A percentile compares a stretch with the other conserved stretches of the same genome.
Evolutionary conservation across 2,888 invertebrate species (phyloP).

Genomic region (Emmelina monodactyla): DNA sequence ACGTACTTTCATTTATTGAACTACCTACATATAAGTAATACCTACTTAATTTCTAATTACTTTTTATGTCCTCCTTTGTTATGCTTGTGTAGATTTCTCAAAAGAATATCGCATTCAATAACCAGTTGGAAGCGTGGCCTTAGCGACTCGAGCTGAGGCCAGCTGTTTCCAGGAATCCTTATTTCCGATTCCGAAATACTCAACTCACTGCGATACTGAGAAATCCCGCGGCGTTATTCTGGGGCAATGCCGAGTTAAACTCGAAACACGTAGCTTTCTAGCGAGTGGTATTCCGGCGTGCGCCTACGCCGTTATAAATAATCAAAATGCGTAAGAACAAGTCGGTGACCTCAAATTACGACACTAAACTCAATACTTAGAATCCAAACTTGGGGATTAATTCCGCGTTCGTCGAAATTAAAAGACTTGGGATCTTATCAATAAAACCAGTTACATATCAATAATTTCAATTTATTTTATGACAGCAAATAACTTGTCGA

Average conservation of each 20-base stretch:
- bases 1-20: too few species aligned
- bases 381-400: constrained; percentile 20
- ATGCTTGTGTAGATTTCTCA: too few species aligned
- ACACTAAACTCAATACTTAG: constrained; percentile 23
- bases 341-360: constrained; percentile 48
- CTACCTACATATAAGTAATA: too few species aligned
- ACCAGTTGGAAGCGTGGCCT: constrained; percentile 13
- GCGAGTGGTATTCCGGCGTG: constrained; percentile 40
- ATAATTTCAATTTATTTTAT: too few species aligned
- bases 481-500: too few species aligned
- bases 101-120: constrained; percentile 18
- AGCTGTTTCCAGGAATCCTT: constrained; percentile 54
- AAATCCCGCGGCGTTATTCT: constrained; percentile 55
- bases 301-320: constrained; percentile 49
- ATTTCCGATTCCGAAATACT: constrained; percentile 63
- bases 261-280: constrained; percentile 52
- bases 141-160: constrained; percentile 33
- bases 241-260: constrained; percentile 54
- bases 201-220: constrained; percentile 44
- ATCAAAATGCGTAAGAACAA: constrained; percentile 47
- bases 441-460: too few species aligned
- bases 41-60: too few species aligned
- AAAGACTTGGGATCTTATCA: too few species aligned
- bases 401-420: too few species aligned
- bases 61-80: too few species aligned